Conservation (phyloP, 2,888 invertebrate genomes). For the Chelonus formosanus region DNA sequence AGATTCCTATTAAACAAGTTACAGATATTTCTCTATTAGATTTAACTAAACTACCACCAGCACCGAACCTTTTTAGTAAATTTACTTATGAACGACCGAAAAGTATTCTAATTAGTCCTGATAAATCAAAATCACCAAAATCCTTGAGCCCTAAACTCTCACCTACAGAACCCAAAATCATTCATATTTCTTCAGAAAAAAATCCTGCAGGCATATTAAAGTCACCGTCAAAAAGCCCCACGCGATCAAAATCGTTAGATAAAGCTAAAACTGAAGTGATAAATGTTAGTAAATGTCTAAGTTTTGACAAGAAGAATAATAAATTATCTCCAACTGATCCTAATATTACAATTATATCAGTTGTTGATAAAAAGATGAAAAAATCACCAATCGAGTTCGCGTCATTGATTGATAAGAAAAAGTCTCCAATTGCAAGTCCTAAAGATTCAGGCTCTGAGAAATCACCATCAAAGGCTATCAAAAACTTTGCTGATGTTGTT, state of each 20-base stretch:
- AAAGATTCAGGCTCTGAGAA: constrained; percentile 42
- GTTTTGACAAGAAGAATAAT: constrained; percentile 53
- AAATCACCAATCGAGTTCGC: constrained; percentile 55
- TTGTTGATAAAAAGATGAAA: constrained; percentile 51
- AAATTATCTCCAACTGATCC: constrained; percentile 54
- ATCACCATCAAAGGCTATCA: constrained; percentile 44
- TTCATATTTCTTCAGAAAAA: constrained; percentile 49
- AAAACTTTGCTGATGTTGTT: constrained; percentile 57
- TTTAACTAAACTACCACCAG: constrained; percentile 52
- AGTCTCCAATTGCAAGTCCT: constrained; percentile 48
- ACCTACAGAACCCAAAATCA: constrained; percentile 50
- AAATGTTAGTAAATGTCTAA: constrained; percentile 47
- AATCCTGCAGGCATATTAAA: constrained; percentile 49
- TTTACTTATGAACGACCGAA: constrained; percentile 65
- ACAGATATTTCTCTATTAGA: constrained; percentile 56
- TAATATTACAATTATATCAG: constrained; percentile 52
- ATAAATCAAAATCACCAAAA: constrained; percentile 55
- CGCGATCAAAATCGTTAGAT: constrained; percentile 54
- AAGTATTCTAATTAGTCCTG: constrained; percentile 51
- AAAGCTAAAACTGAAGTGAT: constrained; percentile 45
- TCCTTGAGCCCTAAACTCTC: constrained; percentile 55
- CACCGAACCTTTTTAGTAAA: constrained; percentile 44
- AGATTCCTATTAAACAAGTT: constrained; percentile 54
- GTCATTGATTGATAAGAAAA: constrained; percentile 56
- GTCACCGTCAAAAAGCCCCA: constrained; percentile 42